These are phyloP conservation scores for Pogonognathellus flavescens DNA, from an alignment of 1,140 invertebrate species.

Conservation along the genomic window DNA sequence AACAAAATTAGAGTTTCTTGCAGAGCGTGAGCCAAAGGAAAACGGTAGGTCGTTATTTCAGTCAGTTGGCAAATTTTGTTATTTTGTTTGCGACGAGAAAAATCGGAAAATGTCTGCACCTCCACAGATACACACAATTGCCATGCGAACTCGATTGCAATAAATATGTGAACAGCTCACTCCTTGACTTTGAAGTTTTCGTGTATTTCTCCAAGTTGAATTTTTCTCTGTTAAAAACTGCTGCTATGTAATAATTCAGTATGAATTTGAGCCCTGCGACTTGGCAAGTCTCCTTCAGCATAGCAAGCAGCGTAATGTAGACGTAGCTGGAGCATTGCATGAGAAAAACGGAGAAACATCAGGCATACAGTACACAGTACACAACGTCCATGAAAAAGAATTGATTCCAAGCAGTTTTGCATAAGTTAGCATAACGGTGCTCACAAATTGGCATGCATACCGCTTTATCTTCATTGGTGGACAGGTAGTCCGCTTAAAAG, in stretches of 20 bases:
- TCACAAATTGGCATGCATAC: constrained; percentile 32
- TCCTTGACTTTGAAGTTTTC: constrained; percentile 22
- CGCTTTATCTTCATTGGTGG: constrained; percentile 43
- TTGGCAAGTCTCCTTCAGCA: background rate
- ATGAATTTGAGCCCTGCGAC: constrained; percentile 21
- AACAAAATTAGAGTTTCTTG: no score
- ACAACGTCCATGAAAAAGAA: background rate
- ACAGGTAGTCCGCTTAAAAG: constrained; percentile 47
- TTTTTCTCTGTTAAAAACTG: constrained; percentile 31
- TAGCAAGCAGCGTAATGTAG: background rate
- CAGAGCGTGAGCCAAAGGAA: no score
- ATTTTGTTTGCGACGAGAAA: background rate
- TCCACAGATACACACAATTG: no score
- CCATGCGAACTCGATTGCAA: background rate
- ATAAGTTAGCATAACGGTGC: constrained; percentile 40
- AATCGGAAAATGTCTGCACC: background rate
- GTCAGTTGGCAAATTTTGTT: no score
- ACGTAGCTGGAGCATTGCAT: background rate
- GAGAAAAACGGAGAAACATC: background rate
- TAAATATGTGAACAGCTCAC: constrained; percentile 13
- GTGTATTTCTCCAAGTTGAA: background rate
- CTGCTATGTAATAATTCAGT: constrained; percentile 22
- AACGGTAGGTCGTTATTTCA: background rate
- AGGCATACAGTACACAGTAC: background rate
- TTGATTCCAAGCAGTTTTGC: constrained; percentile 18